Base-by-base conservation (phyloP, 1,140 invertebrate species). In the Drosophila miranda region DNA sequence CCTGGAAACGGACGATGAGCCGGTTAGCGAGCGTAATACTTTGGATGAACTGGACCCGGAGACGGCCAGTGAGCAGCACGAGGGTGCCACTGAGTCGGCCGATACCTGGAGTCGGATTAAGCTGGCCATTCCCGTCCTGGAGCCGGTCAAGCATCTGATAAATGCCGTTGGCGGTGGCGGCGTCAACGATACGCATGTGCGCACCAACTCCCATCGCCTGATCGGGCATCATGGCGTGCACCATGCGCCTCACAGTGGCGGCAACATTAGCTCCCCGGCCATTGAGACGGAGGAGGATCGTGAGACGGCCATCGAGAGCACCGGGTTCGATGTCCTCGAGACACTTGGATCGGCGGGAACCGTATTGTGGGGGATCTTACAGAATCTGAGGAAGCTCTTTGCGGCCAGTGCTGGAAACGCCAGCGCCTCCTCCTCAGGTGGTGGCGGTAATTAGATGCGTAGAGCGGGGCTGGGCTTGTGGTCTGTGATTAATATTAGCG, bases 211-310 rank as follows among this genome's bases (percentile, higher is more conserved):
- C 3, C 87, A 89, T 45, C 71, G 79, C 6, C 44, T 89, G 45
- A 62, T 77, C 19, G 73, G 79, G 2, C 75, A 87, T 43, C 55
- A 46, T 28, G 78, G 82, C 0, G 87, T 87, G 6, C 75, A 87
- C 30, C 77, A 84, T 46, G 6, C 56, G 5, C 71, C 75, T 42
- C 67, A 81, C 23, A 38, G 42, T 11, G 70, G 49, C 23, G 59
- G 63, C 6, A 75, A 78, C n/a, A 13, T 46, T 14, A 50, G 68
- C 14, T 89, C 87, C 7, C 50, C 88, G n/a, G 88, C 88, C 19
- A 90, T 90, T 30, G 88, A 90, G 23, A 90, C 88, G 28, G 88
- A 90, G 42, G 88, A 88, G 61, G 88, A 90, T 53, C 79, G 88
- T 0, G 88, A 89, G 30, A 70, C 68, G 23, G 88, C 78, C 16